Conservation (phyloP, 2,797 vertebrate genomes). For the Anisognathus igniventris region DNA sequence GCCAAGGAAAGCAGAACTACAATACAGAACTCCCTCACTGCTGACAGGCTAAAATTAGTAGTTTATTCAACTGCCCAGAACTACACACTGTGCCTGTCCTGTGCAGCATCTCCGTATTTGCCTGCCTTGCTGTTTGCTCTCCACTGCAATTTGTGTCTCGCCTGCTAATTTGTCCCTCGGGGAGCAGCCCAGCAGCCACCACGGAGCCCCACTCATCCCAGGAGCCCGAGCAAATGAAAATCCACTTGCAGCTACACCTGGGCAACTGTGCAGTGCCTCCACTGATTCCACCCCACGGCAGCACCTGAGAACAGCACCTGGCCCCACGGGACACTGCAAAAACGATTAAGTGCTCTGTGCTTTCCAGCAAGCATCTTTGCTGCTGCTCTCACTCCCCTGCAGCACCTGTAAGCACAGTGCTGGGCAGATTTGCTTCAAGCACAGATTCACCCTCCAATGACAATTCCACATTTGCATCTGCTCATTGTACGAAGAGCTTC, state of each 20-base stretch:
- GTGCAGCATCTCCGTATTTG: not conserved
- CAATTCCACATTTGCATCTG: not conserved
- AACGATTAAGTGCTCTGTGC: not conserved
- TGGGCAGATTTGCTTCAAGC: not conserved
- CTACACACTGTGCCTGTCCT: not conserved
- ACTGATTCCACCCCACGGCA: not conserved
- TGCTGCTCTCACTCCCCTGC: not conserved
- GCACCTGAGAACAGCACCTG: not conserved
- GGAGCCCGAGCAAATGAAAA: not conserved
- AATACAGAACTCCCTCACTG: not conserved
- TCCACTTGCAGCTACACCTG: not conserved
- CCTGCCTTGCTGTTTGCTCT: not conserved
- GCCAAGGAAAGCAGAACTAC: conserved; percentile 4
- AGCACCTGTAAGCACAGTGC: not conserved
- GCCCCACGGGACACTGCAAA: not conserved
- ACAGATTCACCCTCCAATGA: not conserved
- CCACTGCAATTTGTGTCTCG: not conserved
- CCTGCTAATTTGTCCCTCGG: not conserved
- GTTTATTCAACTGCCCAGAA: conserved; percentile 40
- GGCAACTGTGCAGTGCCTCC: not conserved
- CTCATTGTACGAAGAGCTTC: not conserved
- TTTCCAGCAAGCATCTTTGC: not conserved
- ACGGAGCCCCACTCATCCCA: not conserved
- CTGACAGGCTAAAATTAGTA: conserved; percentile 37
- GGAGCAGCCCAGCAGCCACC: not conserved